Conservation (phyloP, 2,113 vertebrate species). For the Gymnobelideus leadbeateri region DNA sequence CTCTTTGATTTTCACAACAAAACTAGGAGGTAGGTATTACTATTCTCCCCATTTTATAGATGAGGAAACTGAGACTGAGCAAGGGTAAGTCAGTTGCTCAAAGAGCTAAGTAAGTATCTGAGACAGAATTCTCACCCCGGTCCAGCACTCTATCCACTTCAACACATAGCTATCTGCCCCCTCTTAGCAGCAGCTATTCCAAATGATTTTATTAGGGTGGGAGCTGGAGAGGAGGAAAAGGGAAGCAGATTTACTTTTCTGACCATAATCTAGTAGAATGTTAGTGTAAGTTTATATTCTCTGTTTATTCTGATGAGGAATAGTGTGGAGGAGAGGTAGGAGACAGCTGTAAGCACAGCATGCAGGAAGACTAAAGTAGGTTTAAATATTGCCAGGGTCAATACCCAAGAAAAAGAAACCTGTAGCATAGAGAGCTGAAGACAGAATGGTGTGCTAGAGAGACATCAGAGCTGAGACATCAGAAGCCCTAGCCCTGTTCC, state of each 20-base stretch:
- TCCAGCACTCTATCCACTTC: not conserved
- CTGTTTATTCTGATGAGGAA: not conserved
- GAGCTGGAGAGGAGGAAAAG: not conserved
- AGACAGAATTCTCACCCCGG: not conserved
- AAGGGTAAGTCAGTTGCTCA: not conserved
- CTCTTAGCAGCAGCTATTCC: not conserved
- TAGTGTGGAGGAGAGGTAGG: not conserved
- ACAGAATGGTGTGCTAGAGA: not conserved
- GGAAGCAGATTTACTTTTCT: not conserved
- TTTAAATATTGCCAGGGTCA: not conserved
- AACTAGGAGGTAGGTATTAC: not conserved
- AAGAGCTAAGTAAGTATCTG: not conserved
- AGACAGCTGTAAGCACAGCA: not conserved
- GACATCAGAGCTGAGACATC: not conserved
- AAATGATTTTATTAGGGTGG: not conserved
- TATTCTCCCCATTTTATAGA: not conserved
- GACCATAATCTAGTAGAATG: not conserved
- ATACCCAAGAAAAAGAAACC: not conserved
- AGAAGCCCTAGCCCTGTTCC: not conserved
- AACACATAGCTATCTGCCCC: not conserved
- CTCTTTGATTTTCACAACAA: not conserved
- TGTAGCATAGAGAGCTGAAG: not conserved
- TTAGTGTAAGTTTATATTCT: not conserved
- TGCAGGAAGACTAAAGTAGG: not conserved
- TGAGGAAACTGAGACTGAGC: not conserved